Percentiles rank a stretch among this genome's conserved stretches.
phyloP scores from a whole-genome alignment of 2,888 invertebrate species.

The Achlya flavicornis region DNA sequence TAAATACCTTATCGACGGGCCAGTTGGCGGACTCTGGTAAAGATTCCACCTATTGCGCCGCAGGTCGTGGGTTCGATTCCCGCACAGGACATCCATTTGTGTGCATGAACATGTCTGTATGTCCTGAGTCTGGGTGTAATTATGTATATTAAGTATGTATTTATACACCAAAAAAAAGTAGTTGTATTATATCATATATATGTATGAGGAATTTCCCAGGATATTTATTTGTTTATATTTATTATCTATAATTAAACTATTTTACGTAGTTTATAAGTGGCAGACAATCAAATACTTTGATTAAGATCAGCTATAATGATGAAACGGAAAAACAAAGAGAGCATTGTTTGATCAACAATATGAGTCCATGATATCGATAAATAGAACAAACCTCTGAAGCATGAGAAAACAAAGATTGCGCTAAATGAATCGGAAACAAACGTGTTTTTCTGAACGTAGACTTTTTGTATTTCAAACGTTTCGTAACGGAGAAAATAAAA shows the following conservation, averaged over 20 bases:
- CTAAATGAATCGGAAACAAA: conserved; percentile 2
- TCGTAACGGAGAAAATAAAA: neutral
- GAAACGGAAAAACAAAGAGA: neutral
- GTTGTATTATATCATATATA: no score
- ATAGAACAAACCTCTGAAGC: conserved; percentile 4
- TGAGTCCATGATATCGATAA: neutral
- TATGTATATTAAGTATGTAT: no score
- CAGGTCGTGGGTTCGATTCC: no score
- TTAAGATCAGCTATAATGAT: neutral
- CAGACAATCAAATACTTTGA: neutral
- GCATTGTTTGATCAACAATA: conserved; percentile 1
- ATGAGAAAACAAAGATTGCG: conserved; percentile 3
- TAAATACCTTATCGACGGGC: no score
- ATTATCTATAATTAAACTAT: no score
- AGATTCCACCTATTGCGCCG: no score
- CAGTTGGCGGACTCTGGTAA: no score
- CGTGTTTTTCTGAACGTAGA: neutral
- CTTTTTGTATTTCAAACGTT: neutral
- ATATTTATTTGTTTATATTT: neutral
- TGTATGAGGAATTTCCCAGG: no score
- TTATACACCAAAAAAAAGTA: no score
- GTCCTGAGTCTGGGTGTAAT: no score
- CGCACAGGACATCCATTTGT: no score
- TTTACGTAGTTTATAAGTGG: neutral
- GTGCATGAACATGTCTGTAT: no score